Evolutionary conservation across 2,113 vertebrate genomes (phyloP).

Genomic region (Amblyopsis rosae): DNA sequence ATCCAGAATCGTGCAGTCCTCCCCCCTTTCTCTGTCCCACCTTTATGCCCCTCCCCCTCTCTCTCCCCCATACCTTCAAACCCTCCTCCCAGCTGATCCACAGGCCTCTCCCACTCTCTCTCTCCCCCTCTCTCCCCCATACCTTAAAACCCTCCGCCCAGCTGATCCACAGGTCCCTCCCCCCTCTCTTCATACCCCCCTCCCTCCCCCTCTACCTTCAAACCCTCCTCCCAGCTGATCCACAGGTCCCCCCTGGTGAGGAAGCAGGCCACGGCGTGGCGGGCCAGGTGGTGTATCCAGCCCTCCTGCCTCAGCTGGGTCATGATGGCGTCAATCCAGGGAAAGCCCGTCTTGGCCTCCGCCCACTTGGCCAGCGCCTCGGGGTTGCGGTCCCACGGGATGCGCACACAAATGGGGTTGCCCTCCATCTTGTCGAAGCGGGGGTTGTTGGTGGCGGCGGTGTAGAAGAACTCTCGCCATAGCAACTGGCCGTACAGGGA

Average conservation of each 20-base stretch:
- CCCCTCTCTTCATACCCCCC: not conserved
- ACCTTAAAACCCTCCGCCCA: not conserved
- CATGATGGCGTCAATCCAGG: constrained; percentile 99
- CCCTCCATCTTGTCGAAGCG: constrained; percentile 99
- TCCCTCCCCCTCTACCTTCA: constrained; percentile 82
- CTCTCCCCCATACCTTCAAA: too few relatives aligned
- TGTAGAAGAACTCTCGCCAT: constrained; percentile 99
- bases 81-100: too few relatives aligned
- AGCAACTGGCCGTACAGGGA: constrained; percentile 97
- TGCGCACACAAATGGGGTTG: constrained; percentile 98
- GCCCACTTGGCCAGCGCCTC: constrained; percentile 98
- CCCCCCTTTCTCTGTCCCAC: too few relatives aligned
- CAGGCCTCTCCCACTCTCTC: too few relatives aligned
- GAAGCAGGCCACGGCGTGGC: constrained; percentile 96
- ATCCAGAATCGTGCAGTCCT: too few relatives aligned
- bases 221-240: constrained; percentile 98
- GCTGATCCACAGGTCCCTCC: not conserved
- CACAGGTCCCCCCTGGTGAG: constrained; percentile 70
- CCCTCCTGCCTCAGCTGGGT: constrained; percentile 91
- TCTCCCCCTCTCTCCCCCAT: too few relatives aligned
- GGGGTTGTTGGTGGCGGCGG: constrained; percentile 94
- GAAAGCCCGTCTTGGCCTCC: constrained; percentile 93
- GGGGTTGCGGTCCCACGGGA: constrained; percentile 96
- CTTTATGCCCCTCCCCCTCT: too few relatives aligned
- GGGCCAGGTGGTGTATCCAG: constrained; percentile 69